phyloP scores from a whole-genome alignment of 2,888 invertebrate genomes.

The Microdon myrmicae region DNA sequence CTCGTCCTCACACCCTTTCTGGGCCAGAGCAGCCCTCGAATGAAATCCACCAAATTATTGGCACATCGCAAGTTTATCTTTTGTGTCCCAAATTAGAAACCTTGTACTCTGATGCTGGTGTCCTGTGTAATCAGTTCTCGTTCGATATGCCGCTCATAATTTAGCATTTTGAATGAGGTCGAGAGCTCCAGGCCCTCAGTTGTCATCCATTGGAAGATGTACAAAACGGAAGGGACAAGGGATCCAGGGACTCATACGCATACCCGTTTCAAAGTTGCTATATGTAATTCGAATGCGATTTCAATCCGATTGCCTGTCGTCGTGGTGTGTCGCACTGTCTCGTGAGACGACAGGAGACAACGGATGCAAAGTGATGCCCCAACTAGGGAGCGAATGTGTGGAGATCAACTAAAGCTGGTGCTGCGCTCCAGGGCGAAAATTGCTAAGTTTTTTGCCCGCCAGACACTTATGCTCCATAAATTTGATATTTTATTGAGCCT shows the following conservation, averaged over 20 bases:
- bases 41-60: conserved; percentile 53
- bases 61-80: conserved; percentile 51
- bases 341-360: conserved; percentile 1
- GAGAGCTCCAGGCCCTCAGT: conserved; percentile 9
- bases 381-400: conserved; percentile 17
- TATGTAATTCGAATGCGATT: conserved; percentile 33
- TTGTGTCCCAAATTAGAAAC: conserved; percentile 53
- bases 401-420: conserved; percentile 47
- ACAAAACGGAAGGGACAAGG: no score
- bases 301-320: conserved; percentile 40
- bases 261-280: no score
- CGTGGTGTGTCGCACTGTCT: conserved; percentile 30
- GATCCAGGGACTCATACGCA: no score
- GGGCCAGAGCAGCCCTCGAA: conserved; percentile 43
- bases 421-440: conserved; percentile 52
- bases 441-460: conserved; percentile 54
- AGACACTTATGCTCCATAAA: conserved; percentile 56
- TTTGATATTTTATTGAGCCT: conserved; percentile 55
- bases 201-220: no score
- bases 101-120: conserved; percentile 47
- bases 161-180: conserved; percentile 53
- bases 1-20: background rate
- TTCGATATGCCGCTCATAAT: conserved; percentile 48
- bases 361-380: conserved; percentile 13
- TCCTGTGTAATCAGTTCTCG: conserved; percentile 49